Percentiles rank a stretch among this genome's conserved stretches.
These are phyloP conservation scores for Monomorium pharaonis DNA, from an alignment of 1,140 invertebrate species.

Conservation along the genomic window DNA sequence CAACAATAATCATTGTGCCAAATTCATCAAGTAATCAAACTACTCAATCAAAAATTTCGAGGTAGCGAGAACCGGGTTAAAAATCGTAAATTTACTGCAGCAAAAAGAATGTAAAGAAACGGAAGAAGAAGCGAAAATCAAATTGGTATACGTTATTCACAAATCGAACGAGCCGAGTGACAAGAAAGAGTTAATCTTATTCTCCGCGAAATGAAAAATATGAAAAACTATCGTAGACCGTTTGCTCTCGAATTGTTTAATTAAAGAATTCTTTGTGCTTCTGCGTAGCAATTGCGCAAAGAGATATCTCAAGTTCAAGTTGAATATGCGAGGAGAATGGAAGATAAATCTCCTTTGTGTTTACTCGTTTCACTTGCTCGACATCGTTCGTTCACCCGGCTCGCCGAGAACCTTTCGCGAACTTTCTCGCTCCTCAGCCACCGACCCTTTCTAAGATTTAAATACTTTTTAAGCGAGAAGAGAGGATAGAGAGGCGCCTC, in stretches of 20 bases:
- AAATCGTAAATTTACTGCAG: neutral
- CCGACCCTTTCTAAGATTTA: constrained; percentile 35
- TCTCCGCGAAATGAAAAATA: neutral
- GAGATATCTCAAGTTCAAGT: neutral
- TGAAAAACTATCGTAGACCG: neutral
- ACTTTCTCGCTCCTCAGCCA: constrained; percentile 56
- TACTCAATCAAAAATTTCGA: constrained; percentile 48
- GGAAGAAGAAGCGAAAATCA: constrained; percentile 27
- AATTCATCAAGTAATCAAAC: constrained; percentile 56
- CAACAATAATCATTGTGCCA: constrained; percentile 79
- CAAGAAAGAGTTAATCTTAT: constrained; percentile 12
- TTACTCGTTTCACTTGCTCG: constrained; percentile 24
- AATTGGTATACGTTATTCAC: constrained; percentile 34
- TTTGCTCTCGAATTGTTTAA: neutral
- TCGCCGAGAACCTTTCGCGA: neutral
- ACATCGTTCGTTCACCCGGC: constrained; percentile 17
- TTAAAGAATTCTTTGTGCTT: neutral
- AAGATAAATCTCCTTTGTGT: constrained; percentile 17
- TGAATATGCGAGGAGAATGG: neutral
- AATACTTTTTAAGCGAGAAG: constrained; percentile 58
- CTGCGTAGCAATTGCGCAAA: neutral
- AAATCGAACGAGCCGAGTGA: constrained; percentile 21
- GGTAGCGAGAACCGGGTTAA: neutral
- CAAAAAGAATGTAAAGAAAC: neutral
- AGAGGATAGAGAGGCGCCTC: constrained; percentile 47